Base-by-base conservation (phyloP, 2,113 vertebrate species). In the Pomatostomus ruficeps region DNA sequence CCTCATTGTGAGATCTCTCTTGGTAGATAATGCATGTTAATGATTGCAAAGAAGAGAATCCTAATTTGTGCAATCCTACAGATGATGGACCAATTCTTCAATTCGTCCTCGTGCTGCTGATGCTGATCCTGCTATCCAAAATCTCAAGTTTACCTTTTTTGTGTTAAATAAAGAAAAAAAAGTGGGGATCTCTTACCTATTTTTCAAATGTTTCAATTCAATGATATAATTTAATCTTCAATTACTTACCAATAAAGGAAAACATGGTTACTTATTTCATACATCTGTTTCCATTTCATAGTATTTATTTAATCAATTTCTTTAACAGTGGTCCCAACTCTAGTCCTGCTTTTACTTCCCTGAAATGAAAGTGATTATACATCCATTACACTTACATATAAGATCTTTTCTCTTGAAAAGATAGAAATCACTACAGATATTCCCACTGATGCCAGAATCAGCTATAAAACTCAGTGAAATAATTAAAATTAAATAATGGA, bases 161-260 rank as follows among this genome's bases (percentile, higher is more conserved):
- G 58, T 71, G 3, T n/a, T 80, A 1, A 6, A 85, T 57, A 75
- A 43, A 33, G 33, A 62, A 26, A 70, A 71, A 31, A 49, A 3
- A 1, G 1, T 14, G 1, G 14, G 6, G 6, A 2, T 46, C 1
- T 17, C 4, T 36, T 22, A 28, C 36, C 2, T 38, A 5, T n/a
- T 87, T 73, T 83, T 63, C 12, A 52, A 57, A 25, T 22, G 4
- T 48, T 85, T 42, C 3, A 38, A 11, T 42, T 35, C 6, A 9
- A 33, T 36, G 0, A 35, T 22, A 4, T 48, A 78, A 75, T 77
- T 71, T 35, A 81, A 76, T 23, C 1, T 46, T 70, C 12, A 54
- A 5, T 45, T 85, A 29, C 21, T 65, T 74, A 20, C 43, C 54
- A 58, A 29, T 49, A 48, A 74, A 9, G n/a, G n/a, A 63, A 68